These are phyloP conservation scores for Pelmatolapia mariae DNA, from an alignment of 2,113 vertebrate species.

Conservation along the genomic window DNA sequence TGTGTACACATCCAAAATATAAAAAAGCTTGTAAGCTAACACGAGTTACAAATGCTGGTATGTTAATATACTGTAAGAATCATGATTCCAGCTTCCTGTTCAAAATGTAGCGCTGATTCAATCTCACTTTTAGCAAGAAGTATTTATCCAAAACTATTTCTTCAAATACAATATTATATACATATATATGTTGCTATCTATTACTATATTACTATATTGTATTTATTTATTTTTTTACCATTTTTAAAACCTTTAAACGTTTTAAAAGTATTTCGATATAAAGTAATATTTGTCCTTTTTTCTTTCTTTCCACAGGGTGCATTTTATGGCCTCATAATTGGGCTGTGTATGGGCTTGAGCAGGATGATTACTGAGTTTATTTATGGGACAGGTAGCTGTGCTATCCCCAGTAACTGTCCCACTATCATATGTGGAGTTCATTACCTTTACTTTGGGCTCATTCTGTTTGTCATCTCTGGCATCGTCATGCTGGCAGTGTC, in stretches of 20 bases:
- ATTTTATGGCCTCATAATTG: conserved; percentile 84
- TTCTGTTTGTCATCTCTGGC: conserved; percentile 57
- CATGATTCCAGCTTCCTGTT: not conserved
- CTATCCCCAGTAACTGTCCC: conserved; percentile 80
- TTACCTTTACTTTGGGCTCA: conserved; percentile 90
- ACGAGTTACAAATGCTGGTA: not conserved
- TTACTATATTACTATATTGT: not conserved
- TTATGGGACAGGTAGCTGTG: conserved; percentile 86
- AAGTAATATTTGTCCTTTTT: not conserved
- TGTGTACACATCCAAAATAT: no score
- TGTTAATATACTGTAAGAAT: not conserved
- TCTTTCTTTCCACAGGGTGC: conserved; percentile 78
- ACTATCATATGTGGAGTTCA: conserved; percentile 91
- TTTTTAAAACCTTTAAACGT: no score
- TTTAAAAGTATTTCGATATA: fast-evolving
- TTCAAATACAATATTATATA: not conserved
- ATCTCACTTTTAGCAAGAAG: not conserved
- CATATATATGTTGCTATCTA: not conserved
- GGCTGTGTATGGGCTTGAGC: conserved; percentile 75
- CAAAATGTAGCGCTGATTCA: fast-evolving
- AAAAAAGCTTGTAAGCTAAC: not conserved
- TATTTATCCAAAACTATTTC: not conserved
- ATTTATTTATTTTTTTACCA: not conserved
- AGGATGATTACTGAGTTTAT: conserved; percentile 90
- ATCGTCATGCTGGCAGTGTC: conserved; percentile 77